Base-by-base conservation (phyloP, 2,113 vertebrate species). In the Chlorocebus sabaeus region DNA sequence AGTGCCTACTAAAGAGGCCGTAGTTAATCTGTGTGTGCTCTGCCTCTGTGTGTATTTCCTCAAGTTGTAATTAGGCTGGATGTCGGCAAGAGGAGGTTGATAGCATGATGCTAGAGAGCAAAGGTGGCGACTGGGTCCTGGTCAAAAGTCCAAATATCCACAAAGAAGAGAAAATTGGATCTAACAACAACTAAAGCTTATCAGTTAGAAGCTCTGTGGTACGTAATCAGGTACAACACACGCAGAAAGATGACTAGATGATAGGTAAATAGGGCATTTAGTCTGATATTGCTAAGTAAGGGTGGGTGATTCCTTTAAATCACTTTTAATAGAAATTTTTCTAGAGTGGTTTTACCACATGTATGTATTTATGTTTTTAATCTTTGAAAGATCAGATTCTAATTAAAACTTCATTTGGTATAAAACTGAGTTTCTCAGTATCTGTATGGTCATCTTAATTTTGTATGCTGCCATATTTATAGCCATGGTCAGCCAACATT, bases 361-460 rank as follows among this genome's bases (percentile, higher is more conserved):
- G 32, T 50, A 30, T 52, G 16, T 4, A 81, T 7, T 64, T 59
- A 22, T 0, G 40, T 38, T 76, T 91, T 96, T 55, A 48, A 85
- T 72, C 45, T 76, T 76, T 70, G 73, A 57, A 40, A 80, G 32
- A 75, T 40, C 61, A 40, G 14, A 57, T 82, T 72, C 11, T 14
- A 82, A 82, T 92, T 89, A 43, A 91, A 82, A 81, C 12, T 61
- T 43, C 38, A 83, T 81, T 61, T 95, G 10, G 13, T 55, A 86
- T 83, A 59, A 90, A 90, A 86, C 9, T 25, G 9, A 93, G 3
- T 72, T 89, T 96, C 38, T 89, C 73, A 91, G 68, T 75, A 68
- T 76, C 23, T 87, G 6, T 40, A 5, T 57, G 81, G 40, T 20
- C 20, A 68, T 84, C 90, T 94, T 83, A 84, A 43, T 81, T 90